Conservation (phyloP, 2,888 invertebrate species). For the Pristionchus entomophagus region DNA sequence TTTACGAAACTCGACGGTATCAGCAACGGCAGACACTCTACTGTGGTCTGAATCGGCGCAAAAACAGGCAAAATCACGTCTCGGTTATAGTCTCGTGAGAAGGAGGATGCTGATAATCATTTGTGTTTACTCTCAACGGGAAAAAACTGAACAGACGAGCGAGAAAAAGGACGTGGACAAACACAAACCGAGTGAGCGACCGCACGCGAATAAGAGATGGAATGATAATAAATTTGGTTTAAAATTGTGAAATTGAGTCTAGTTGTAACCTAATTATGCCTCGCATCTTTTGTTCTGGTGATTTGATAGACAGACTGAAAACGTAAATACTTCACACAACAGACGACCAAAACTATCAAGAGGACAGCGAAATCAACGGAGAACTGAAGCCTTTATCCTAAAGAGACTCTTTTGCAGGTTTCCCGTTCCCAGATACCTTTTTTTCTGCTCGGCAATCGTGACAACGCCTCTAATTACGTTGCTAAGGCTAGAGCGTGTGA, state of each 20-base stretch:
- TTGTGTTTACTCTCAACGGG: background rate
- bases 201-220: background rate
- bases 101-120: background rate
- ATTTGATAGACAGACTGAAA: too few relatives aligned
- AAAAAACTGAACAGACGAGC: background rate
- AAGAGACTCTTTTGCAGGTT: too few relatives aligned
- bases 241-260: background rate
- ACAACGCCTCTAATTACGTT: slow-evolving; percentile 34
- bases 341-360: too few relatives aligned
- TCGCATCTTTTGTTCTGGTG: background rate
- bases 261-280: background rate
- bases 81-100: background rate
- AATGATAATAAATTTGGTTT: background rate
- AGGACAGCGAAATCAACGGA: too few relatives aligned
- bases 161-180: background rate
- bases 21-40: background rate
- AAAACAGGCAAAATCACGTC: slow-evolving; percentile 5
- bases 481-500: background rate
- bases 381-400: too few relatives aligned
- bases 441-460: too few relatives aligned
- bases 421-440: too few relatives aligned
- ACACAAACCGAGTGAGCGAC: background rate
- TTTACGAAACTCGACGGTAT: background rate
- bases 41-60: background rate
- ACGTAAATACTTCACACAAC: too few relatives aligned